Percentiles rank a stretch among this genome's conserved stretches.
phyloP scores from a whole-genome alignment of 2,888 invertebrate species.

The Axea sp. region DNA sequence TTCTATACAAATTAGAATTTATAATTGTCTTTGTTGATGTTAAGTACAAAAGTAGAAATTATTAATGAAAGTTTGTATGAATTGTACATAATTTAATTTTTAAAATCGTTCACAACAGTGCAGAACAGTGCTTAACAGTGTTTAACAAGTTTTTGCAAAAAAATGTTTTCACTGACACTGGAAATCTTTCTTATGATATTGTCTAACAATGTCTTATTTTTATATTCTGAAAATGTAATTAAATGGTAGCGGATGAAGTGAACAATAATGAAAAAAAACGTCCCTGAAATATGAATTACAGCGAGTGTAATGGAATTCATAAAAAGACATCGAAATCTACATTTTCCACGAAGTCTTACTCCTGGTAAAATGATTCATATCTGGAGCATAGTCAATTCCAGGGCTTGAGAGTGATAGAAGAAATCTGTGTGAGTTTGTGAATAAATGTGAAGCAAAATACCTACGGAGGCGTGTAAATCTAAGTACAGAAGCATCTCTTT shows the following conservation, averaged over 20 bases:
- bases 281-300: conserved; percentile 17
- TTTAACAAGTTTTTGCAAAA: too few species aligned
- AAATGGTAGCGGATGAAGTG: neutral
- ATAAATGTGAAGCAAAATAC: conserved; percentile 30
- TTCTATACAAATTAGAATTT: too few species aligned
- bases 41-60: too few species aligned
- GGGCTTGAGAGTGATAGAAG: conserved; percentile 27
- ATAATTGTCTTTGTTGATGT: too few species aligned
- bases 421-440: conserved; percentile 31
- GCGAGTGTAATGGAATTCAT: conserved; percentile 8
- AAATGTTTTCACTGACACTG: too few species aligned
- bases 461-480: conserved; percentile 29
- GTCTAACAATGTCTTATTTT: too few species aligned
- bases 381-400: conserved; percentile 39
- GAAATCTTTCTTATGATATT: too few species aligned
- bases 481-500: conserved; percentile 17
- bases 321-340: conserved; percentile 39
- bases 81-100: too few species aligned
- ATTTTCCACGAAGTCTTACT: conserved; percentile 43
- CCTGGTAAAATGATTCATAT: conserved; percentile 43
- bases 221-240: neutral
- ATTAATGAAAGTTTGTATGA: too few species aligned
- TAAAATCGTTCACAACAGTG: too few species aligned
- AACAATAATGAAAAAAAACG: neutral
- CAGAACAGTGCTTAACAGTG: too few species aligned